phyloP scores from a whole-genome alignment of 2,113 vertebrate genomes.

The Mirounga angustirostris region DNA sequence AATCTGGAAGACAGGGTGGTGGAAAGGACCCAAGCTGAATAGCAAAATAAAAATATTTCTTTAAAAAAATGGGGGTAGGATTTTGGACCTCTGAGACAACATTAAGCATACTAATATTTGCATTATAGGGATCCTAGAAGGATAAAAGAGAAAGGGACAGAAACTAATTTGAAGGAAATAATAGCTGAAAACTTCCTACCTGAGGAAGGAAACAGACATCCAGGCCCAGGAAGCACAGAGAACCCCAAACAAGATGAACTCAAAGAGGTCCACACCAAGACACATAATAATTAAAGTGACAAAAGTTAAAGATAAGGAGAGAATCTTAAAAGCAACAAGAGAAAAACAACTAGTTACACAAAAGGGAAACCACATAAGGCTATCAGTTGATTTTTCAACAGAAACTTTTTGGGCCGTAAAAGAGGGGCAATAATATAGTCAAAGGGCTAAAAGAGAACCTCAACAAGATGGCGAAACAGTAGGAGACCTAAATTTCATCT shows the following conservation, averaged over 20 bases:
- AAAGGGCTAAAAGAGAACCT: not conserved
- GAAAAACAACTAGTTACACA: not conserved
- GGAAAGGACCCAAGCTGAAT: not conserved
- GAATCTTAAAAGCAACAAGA: not conserved
- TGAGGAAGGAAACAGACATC: not conserved
- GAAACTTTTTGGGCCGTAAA: not conserved
- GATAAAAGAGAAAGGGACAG: not conserved
- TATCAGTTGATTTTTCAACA: not conserved
- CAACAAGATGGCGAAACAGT: too few species aligned
- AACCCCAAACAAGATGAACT: not conserved
- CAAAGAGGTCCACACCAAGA: not conserved
- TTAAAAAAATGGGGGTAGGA: not conserved
- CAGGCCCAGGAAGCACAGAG: not conserved
- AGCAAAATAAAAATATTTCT: not conserved
- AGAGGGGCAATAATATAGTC: not conserved
- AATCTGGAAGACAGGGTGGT: not conserved
- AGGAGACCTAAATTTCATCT: too few species aligned
- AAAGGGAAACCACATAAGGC: not conserved
- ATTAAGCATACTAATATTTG: not conserved
- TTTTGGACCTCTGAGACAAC: not conserved
- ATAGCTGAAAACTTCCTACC: not conserved
- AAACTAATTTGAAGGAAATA: not conserved
- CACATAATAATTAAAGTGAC: not conserved
- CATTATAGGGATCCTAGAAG: not conserved
- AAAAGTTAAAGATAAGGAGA: not conserved